phyloP scores from a whole-genome alignment of 2,888 invertebrate species.

The Blomia tropicalis region DNA sequence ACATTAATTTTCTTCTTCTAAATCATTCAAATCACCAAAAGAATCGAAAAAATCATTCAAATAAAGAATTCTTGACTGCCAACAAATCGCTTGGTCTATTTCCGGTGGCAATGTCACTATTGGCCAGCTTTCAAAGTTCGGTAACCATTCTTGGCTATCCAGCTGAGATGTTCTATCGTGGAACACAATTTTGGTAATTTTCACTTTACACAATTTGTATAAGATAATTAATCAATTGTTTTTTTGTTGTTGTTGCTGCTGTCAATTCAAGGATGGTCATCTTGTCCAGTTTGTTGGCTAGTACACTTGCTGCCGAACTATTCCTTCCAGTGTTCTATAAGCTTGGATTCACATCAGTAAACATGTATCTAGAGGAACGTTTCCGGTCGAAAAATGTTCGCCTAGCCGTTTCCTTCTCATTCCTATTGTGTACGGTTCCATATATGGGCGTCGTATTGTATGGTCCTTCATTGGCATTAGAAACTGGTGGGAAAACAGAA shows the following conservation, averaged over 20 bases:
- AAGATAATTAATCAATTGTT: background rate
- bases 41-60: constrained; percentile 41
- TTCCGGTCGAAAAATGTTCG: constrained; percentile 20
- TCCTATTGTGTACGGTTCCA: constrained; percentile 29
- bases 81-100: constrained; percentile 34
- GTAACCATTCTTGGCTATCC: constrained; percentile 35
- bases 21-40: background rate
- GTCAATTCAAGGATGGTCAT: constrained; percentile 30
- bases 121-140: constrained; percentile 35
- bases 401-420: constrained; percentile 23
- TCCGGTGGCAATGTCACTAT: constrained; percentile 35
- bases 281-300: constrained; percentile 30
- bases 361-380: constrained; percentile 29
- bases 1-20: background rate
- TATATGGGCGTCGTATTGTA: constrained; percentile 33
- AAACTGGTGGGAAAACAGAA: constrained; percentile 28
- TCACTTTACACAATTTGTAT: background rate
- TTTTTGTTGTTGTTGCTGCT: background rate
- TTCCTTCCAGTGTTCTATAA: constrained; percentile 34
- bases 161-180: constrained; percentile 34
- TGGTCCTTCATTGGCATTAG: constrained; percentile 30
- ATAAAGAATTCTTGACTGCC: constrained; percentile 36
- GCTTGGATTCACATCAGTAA: constrained; percentile 34
- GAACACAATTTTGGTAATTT: constrained; percentile 33
- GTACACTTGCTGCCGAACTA: constrained; percentile 32